Evolutionary conservation across 1,140 invertebrate genomes (phyloP).

Genomic region (Brachionus angularis): DNA sequence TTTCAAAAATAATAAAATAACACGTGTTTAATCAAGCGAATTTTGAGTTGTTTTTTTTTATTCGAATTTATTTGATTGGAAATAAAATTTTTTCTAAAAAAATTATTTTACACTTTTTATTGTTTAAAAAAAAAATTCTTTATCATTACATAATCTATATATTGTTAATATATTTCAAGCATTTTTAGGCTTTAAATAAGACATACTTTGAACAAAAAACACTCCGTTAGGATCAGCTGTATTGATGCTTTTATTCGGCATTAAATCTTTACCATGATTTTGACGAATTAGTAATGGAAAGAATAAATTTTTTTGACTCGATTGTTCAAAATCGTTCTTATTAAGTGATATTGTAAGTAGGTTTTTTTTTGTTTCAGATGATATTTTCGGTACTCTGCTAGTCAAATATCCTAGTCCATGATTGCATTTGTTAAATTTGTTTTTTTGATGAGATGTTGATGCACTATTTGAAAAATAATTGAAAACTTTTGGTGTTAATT

Average conservation of each 20-base stretch:
- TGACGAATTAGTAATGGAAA: conserved; percentile 7
- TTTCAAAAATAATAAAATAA: too few species aligned
- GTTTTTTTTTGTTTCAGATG: conserved; percentile 12
- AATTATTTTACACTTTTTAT: too few species aligned
- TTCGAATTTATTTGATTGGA: too few species aligned
- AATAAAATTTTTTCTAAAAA: too few species aligned
- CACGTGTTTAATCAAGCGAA: too few species aligned
- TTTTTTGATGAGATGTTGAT: too few species aligned
- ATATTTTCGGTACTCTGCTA: background rate
- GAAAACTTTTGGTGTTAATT: conserved; percentile 14
- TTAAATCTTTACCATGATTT: background rate
- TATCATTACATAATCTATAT: background rate
- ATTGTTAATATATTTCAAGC: too few species aligned
- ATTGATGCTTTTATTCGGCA: background rate
- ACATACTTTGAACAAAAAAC: conserved; percentile 37
- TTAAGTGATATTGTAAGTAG: conserved; percentile 3
- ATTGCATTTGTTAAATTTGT: too few species aligned
- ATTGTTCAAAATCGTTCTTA: background rate
- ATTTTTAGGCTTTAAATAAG: conserved; percentile 30
- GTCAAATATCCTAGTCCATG: too few species aligned
- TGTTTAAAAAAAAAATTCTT: background rate
- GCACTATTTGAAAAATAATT: conserved; percentile 35
- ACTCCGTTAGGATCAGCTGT: background rate
- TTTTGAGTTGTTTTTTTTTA: too few species aligned
- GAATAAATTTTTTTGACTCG: conserved; percentile 2